Conservation (phyloP, 2,113 vertebrate species). For the Tamias sibiricus region DNA sequence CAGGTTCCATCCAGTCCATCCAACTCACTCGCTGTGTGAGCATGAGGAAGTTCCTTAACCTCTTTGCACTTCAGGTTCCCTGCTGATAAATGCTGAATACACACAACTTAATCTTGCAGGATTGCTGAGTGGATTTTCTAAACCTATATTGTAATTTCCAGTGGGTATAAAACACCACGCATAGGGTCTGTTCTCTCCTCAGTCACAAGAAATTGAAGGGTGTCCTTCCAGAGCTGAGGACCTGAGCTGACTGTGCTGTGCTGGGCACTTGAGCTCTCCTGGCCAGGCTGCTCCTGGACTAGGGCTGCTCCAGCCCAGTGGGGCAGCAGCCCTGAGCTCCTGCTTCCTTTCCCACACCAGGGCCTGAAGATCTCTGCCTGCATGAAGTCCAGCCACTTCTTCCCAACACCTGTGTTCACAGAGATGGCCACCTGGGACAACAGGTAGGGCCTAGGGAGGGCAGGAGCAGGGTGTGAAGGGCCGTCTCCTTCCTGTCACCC, state of each 20-base stretch:
- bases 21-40: background rate
- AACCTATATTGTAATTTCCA: accelerated
- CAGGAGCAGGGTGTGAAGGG: background rate
- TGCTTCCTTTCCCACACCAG: constrained; percentile 75
- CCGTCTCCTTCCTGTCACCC: background rate
- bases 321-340: background rate
- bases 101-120: background rate
- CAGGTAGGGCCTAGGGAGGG: constrained; percentile 49
- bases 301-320: background rate
- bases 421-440: constrained; percentile 83
- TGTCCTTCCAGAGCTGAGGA: background rate
- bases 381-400: constrained; percentile 89
- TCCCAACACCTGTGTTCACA: constrained; percentile 82
- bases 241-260: too few species aligned
- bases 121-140: background rate
- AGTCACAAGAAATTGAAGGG: background rate
- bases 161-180: background rate
- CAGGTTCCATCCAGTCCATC: background rate
- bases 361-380: constrained; percentile 92
- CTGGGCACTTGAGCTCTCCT: background rate
- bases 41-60: background rate
- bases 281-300: too few species aligned
- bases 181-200: background rate
- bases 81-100: background rate
- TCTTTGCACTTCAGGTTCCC: background rate